phyloP scores from a whole-genome alignment of 2,888 invertebrate species.

The Nemapogon koenigi region DNA sequence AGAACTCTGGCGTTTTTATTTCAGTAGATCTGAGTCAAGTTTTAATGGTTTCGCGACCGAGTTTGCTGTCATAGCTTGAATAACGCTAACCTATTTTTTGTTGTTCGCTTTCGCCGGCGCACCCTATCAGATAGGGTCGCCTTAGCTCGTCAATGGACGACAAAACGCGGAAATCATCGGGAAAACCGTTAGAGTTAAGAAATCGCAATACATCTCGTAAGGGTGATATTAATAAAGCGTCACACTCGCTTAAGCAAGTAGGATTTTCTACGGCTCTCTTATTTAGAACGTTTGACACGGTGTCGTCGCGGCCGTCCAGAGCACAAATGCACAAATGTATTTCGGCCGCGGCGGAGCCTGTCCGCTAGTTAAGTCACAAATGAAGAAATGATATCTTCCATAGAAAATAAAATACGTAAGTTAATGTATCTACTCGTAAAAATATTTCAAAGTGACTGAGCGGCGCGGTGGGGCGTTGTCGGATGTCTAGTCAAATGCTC shows the following conservation, averaged over 20 bases:
- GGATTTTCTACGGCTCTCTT: too few relatives aligned
- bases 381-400: slow-evolving; percentile 55
- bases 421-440: slow-evolving; percentile 36
- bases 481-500: slow-evolving; percentile 41
- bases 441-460: slow-evolving; percentile 32
- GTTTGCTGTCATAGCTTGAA: too few relatives aligned
- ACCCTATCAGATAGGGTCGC: too few relatives aligned
- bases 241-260: neutral
- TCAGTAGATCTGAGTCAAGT: too few relatives aligned
- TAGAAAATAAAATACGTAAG: slow-evolving; percentile 47
- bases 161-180: slow-evolving; percentile 2
- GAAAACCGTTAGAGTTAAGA: slow-evolving; percentile 3
- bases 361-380: slow-evolving; percentile 52
- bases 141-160: slow-evolving; percentile 1
- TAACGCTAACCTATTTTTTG: too few relatives aligned
- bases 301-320: neutral
- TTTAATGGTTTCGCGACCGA: too few relatives aligned
- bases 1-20: too few relatives aligned
- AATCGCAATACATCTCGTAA: slow-evolving; percentile 4
- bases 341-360: slow-evolving; percentile 13
- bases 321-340: slow-evolving; percentile 6
- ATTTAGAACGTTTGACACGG: too few relatives aligned
- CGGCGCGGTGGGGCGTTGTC: slow-evolving; percentile 16
- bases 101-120: too few relatives aligned
- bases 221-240: slow-evolving; percentile 3